Evolutionary conservation across 2,113 vertebrate species (phyloP), one percentile per base, ranked within the genome.

Genomic region (Dipodomys stephensi): DNA sequence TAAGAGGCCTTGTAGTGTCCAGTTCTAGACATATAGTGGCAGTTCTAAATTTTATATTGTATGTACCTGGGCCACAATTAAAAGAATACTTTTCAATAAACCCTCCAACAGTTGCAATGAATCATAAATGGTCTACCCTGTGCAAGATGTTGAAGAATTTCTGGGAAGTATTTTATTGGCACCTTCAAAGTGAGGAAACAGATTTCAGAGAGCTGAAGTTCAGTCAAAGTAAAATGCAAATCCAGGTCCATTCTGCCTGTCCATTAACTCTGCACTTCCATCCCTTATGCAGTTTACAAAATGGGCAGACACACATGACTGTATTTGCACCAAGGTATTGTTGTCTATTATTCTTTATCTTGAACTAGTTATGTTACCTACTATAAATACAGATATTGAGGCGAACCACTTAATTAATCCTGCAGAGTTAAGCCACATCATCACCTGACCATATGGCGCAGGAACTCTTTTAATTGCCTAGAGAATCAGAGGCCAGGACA

Each of bases 321-420:
- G 1, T 27, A 30, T 49, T 49, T 22, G 1, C 12, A 73, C 0
- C 20, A 16, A 65, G 46, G 35, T 39, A 68, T 65, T 39, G 0
- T 57, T 7, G 90, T 68, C 74, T 69, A 57, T 72, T 87, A 79
- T 82, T 71, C 57, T 60, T 90, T 74, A 84, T 30, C 30, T 81
- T 62, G 6, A 80, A 87, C 77, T 39, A 81, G 81, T 82, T 67
- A 79, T 67, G 57, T 71, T 83, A 68, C 28, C 85, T 69, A 18
- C 39, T 46, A 13, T 7, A 79, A 69, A 60, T 62, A 28, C 44
- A 64, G 73, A 87, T 77, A 83, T 19, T 39, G 83, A 94, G 84
- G 53, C 53, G 57, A 62, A 87, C 72, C 90, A 81, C 62, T 68
- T 67, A 69, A 77, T 82, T n/a, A 53, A 72, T 39, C 35, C 65